Evolutionary conservation across 1,140 invertebrate species (phyloP).

Genomic region (Monochamus saltuarius): DNA sequence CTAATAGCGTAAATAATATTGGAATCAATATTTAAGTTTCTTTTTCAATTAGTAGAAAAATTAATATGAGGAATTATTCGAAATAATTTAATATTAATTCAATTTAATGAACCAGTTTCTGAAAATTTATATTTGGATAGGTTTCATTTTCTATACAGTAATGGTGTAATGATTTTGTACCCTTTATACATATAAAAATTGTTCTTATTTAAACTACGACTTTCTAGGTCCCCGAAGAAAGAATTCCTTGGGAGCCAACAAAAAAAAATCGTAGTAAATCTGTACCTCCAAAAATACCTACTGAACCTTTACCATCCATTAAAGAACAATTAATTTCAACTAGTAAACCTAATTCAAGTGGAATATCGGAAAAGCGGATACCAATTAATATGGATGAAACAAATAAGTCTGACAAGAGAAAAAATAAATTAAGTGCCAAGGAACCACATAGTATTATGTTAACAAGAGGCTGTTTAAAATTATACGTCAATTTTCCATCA

Average conservation of each 20-base stretch:
- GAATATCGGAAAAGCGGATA: background rate
- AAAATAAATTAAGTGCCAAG: slow-evolving; percentile 15
- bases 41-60: too few relatives aligned
- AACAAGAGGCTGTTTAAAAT: slow-evolving; percentile 43
- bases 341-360: slow-evolving; percentile 3
- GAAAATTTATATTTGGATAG: too few relatives aligned
- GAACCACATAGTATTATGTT: slow-evolving; percentile 42
- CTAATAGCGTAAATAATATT: too few relatives aligned
- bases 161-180: too few relatives aligned
- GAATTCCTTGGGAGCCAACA: slow-evolving; percentile 54
- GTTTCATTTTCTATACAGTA: too few relatives aligned
- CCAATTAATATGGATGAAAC: background rate
- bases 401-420: slow-evolving; percentile 1
- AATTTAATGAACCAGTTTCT: too few relatives aligned
- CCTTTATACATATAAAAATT: too few relatives aligned
- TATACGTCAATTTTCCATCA: slow-evolving; percentile 49
- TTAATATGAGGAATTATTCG: too few relatives aligned
- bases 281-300: slow-evolving; percentile 28
- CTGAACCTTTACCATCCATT: slow-evolving; percentile 9
- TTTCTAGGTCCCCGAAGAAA: slow-evolving; percentile 50
- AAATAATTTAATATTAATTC: too few relatives aligned
- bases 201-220: too few relatives aligned
- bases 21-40: too few relatives aligned
- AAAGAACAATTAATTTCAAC: slow-evolving; percentile 11
- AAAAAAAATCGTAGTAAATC: slow-evolving; percentile 35